Evolutionary conservation across 2,113 vertebrate species (phyloP), one percentile per base, ranked within the genome.

Genomic region (Acinonyx jubatus): DNA sequence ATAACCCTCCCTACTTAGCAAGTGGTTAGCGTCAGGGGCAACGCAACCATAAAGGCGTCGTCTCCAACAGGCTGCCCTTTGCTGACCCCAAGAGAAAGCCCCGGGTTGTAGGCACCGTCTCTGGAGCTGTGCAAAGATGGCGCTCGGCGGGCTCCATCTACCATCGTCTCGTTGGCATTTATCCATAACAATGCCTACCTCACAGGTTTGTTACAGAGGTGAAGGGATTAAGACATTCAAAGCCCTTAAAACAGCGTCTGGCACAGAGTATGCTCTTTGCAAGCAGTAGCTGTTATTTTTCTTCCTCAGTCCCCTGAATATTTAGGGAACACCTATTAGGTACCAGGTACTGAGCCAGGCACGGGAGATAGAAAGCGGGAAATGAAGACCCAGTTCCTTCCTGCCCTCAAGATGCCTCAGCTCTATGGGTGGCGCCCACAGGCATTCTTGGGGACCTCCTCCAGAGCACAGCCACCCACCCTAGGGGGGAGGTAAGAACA

Each of bases 61-160:
- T 79, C 16, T 66, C 55, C 8, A 33, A 2, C 0, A 48, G 25
- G 18, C 71, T 41, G 19, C 29, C 55, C n/a, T 36, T 50, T 33
- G 36, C 5, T 63, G 4, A 52, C 74, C 16, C 57, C 33, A 36
- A 57, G 68, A 76, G 83, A 83, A 57, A 61, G 68, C 12, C 80
- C 45, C 21, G 1, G 36, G 14, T 50, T 0, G 1, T 6, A 1
- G 9, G 25, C 23, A 13, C 19, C 0, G 0, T n/a, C 19, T 0
- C 8, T 0, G 4, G 1, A 4, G 15, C 19, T 63, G 8, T 13
- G 23, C 45, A 29, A 27, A 25, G 14, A 33, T 0, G 2, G 7
- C 1, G 5, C 19, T 73, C n/a, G 3, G 61, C 1, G n/a, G 11
- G 23, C 45, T 41, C 50, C 45, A 4, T 31, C 5, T 7, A 21